Conservation (phyloP, 2,888 invertebrate genomes). For the Tetragonisca angustula region DNA sequence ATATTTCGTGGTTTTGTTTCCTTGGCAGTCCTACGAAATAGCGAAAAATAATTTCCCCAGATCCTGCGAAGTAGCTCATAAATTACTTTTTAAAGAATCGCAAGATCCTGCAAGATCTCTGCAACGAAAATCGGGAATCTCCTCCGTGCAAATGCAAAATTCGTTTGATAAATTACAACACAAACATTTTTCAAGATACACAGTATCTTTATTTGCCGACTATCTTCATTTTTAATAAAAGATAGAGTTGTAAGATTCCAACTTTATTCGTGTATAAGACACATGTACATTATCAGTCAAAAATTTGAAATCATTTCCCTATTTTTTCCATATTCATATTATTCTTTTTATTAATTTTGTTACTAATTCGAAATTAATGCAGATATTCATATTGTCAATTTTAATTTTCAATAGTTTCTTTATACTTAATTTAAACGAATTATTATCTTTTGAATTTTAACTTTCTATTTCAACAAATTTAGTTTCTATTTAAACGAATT, state of each 20-base stretch:
- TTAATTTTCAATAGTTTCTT: no score
- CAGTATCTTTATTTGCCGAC: not conserved
- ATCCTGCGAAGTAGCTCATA: not conserved
- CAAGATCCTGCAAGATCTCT: not conserved
- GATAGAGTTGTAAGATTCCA: not conserved
- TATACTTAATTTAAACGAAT: no score
- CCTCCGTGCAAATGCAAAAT: not conserved
- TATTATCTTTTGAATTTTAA: no score
- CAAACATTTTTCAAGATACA: not conserved
- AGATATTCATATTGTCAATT: no score
- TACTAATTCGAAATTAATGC: not conserved
- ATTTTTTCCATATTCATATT: no score
- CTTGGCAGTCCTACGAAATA: not conserved
- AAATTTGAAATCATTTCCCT: no score
- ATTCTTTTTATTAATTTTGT: not conserved
- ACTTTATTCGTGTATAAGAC: no score
- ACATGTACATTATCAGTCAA: not conserved
- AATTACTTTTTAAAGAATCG: not conserved
- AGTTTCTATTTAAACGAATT: no score
- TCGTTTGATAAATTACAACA: not conserved
- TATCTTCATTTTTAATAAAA: not conserved
- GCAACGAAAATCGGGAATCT: not conserved
- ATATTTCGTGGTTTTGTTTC: not conserved
- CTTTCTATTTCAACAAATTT: no score
- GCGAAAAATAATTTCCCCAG: constrained; percentile 1